Evolutionary conservation across 2,888 invertebrate genomes (phyloP), one percentile per base, ranked within the genome.

Genomic region (Morpho helenor): DNA sequence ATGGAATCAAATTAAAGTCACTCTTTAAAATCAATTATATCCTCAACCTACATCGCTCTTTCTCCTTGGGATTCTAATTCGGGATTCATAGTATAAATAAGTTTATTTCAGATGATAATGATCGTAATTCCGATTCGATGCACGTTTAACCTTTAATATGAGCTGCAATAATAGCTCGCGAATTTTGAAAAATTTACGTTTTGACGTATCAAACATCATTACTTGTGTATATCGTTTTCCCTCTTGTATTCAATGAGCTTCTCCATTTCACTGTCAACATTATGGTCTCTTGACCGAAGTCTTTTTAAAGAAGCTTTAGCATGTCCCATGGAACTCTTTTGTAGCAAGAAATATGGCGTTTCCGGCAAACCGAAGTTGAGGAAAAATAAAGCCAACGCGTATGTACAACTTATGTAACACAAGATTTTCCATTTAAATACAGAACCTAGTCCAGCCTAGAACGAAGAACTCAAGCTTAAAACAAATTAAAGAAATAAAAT

Each of bases 181-280:
- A 0, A 31, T 5, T 31, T 3, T 31, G 5, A 5, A 0, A 31
- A 31, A 31, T 31, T 31, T 31, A 31, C 31, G 5, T 31, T 5
- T 3, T 31, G 31, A 5, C 5, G 4, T 5, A 31, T 31, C 31
- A 31, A 31, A 5, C 4, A 31, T 5, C 31, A 55, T 73, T 68
- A 83, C 80, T 72, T 77, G 73, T 73, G 76, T 76, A 84, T 78
- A 67, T 77, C 62, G 73, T 83, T 81, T 39, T 67, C 68, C 9
- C 40, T 52, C 63, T 79, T 81, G 59, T 76, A 86, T 7, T 82
- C 80, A 7, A 71, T 61, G 22, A 86, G 57, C 2, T 77, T 72
- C 0, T 69, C 67, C 56, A 83, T 66, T 66, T 86, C 87, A 2
- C 57, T 62, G 0, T 75, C 68, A 4, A 78, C 45, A 23, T 80